These are phyloP conservation scores for Aselliscus stoliczkanus DNA, from an alignment of 2,797 vertebrate genomes.

Conservation along the genomic window DNA sequence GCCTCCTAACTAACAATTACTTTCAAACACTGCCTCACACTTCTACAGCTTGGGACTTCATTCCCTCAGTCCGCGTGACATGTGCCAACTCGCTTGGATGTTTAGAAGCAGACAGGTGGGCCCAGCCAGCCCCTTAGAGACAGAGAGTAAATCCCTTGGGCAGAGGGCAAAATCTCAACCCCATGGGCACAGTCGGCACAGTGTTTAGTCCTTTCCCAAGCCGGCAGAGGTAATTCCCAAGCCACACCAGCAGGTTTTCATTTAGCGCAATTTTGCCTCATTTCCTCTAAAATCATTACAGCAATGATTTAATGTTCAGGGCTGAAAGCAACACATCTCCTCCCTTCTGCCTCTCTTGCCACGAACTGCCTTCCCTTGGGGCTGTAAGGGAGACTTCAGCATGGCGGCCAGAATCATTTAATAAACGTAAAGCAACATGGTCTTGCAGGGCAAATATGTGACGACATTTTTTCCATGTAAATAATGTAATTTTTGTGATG, in stretches of 20 bases:
- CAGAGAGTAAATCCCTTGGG: neutral
- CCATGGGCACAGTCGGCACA: accelerated
- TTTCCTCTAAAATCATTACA: conserved; percentile 70
- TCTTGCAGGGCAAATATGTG: conserved; percentile 69
- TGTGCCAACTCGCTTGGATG: neutral
- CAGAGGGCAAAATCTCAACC: neutral
- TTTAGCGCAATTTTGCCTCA: conserved; percentile 64
- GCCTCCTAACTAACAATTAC: neutral
- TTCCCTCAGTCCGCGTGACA: neutral
- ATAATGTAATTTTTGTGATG: conserved; percentile 78
- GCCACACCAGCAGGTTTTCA: conserved; percentile 58
- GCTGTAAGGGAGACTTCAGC: conserved; percentile 63
- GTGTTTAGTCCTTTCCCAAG: neutral
- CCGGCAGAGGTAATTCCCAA: neutral
- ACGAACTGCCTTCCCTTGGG: conserved; percentile 46
- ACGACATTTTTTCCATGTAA: conserved; percentile 78
- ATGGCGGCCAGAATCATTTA: conserved; percentile 43
- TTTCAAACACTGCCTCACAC: neutral
- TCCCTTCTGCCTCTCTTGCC: conserved; percentile 19
- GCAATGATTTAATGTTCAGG: conserved; percentile 56
- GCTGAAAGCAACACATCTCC: conserved; percentile 51
- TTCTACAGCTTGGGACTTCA: neutral
- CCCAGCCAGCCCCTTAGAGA: neutral
- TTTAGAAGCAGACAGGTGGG: neutral
- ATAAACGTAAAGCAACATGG: conserved; percentile 72